Conservation (phyloP, 2,113 vertebrate genomes). For the Syrrhaptes paradoxus region DNA sequence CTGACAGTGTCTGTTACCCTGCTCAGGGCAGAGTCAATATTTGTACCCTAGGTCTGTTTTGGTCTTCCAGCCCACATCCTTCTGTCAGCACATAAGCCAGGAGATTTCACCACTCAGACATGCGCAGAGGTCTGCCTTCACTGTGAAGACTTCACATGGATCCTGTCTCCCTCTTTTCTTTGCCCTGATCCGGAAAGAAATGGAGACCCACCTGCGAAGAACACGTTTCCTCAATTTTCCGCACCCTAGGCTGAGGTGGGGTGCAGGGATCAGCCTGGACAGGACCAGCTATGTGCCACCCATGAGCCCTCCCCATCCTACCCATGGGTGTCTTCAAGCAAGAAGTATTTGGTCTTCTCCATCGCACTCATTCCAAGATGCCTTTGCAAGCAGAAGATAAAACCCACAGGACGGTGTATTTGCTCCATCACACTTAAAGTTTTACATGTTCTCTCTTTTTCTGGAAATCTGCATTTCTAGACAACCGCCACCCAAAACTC, state of each 20-base stretch:
- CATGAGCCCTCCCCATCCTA: not conserved
- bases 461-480: not conserved
- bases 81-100: not conserved
- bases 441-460: not conserved
- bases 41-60: not conserved
- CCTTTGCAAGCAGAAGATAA: not conserved
- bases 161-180: not conserved
- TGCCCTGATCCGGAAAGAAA: not conserved
- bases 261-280: fast-evolving
- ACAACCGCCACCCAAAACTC: not conserved
- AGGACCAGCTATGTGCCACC: not conserved
- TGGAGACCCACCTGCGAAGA: not conserved
- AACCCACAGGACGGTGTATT: not conserved
- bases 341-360: not conserved
- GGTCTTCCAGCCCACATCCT: not conserved
- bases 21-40: not conserved
- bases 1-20: not conserved
- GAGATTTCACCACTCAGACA: not conserved
- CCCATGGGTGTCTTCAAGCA: not conserved
- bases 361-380: not conserved
- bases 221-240: not conserved
- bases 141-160: not conserved
- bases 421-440: not conserved
- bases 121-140: not conserved
- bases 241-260: not conserved